phyloP scores from a whole-genome alignment of 2,113 vertebrate genomes.

The Pelvicachromis taeniatus region DNA sequence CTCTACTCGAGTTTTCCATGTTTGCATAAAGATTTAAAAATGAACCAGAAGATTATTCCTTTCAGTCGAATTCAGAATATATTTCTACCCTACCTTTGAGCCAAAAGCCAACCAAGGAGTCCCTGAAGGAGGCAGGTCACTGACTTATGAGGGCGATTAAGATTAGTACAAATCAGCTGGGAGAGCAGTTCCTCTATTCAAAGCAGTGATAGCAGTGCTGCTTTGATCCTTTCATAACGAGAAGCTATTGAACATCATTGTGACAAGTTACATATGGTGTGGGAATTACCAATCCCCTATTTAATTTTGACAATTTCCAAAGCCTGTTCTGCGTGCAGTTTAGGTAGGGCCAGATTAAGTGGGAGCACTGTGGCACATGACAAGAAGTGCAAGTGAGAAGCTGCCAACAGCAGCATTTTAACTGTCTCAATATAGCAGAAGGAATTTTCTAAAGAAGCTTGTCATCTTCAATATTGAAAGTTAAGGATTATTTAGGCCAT shows the following conservation, averaged over 20 bases:
- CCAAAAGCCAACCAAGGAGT: not conserved
- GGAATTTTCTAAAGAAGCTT: not conserved
- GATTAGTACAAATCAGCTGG: constrained; percentile 11
- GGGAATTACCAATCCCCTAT: constrained; percentile 31
- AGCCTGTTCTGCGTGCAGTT: constrained; percentile 2
- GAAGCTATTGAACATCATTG: constrained; percentile 17
- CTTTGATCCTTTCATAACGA: constrained; percentile 48
- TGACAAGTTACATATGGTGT: constrained; percentile 37
- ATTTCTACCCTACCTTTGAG: not conserved
- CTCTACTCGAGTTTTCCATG: not conserved
- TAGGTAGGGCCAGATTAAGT: constrained; percentile 10
- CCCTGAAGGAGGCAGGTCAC: not conserved
- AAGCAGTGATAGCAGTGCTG: not conserved
- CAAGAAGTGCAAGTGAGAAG: not conserved
- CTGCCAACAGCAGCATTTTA: not conserved
- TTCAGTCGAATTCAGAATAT: not conserved
- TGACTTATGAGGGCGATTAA: constrained; percentile 25
- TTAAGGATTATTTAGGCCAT: not conserved
- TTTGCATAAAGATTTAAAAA: not conserved
- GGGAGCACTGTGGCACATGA: not conserved
- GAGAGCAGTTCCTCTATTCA: constrained; percentile 24
- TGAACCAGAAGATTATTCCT: not conserved
- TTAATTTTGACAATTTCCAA: constrained; percentile 32
- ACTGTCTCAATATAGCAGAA: not conserved
- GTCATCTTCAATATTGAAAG: not conserved